A percentile compares a stretch with the other conserved stretches of the same genome.
These are phyloP conservation scores for Turritopsis rubra DNA, from an alignment of 30 jellyfish, hydroid and myxozoan genomes.

Conservation along the genomic window DNA sequence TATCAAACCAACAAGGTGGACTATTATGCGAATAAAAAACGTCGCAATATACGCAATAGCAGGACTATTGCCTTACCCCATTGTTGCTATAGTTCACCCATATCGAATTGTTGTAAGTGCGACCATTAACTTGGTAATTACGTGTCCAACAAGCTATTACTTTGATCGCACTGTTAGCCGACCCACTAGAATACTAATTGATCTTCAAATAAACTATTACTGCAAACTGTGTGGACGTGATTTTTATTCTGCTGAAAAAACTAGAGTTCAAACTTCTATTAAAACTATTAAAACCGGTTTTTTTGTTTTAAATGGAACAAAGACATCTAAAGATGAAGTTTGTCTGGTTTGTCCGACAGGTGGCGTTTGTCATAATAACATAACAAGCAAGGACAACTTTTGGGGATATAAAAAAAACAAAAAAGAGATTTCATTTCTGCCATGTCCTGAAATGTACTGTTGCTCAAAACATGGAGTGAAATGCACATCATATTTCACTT, in stretches of 20 bases:
- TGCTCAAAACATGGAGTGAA: conserved; percentile 15
- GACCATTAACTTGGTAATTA: no score
- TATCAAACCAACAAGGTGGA: not conserved
- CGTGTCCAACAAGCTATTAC: not conserved
- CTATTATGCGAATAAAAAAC: not conserved
- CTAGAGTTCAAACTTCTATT: not conserved
- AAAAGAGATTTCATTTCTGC: conserved; percentile 13
- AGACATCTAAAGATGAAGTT: not conserved
- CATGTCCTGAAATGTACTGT: conserved; percentile 27
- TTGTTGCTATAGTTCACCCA: not conserved
- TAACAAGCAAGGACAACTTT: conserved; percentile 20
- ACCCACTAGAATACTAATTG: not conserved
- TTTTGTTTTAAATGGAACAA: not conserved
- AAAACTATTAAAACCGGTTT: not conserved
- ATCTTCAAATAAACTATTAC: not conserved
- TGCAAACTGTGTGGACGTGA: not conserved
- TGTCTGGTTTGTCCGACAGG: conserved; percentile 11
- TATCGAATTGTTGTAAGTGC: not conserved
- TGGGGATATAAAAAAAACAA: conserved; percentile 35
- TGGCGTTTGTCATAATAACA: not conserved
- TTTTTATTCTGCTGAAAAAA: not conserved
- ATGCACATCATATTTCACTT: conserved; percentile 18
- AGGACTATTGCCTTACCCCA: not conserved
- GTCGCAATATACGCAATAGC: not conserved
- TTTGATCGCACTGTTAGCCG: not conserved